Base-by-base conservation (phyloP, 2,113 vertebrate genomes). In the Pelobates fuscus region DNA sequence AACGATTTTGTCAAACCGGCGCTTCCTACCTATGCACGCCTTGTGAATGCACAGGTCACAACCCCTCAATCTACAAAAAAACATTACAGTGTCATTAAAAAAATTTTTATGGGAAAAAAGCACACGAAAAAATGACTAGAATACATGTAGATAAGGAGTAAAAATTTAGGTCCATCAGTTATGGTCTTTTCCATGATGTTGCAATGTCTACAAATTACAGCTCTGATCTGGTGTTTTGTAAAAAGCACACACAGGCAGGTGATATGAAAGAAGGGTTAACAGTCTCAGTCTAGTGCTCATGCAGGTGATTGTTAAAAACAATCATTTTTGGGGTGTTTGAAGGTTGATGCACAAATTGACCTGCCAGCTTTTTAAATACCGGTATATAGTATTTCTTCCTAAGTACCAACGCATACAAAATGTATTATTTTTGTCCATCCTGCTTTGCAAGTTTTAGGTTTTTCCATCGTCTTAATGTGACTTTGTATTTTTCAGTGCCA, bases 401-500 rank as follows among this genome's bases (percentile, higher is more conserved):
- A 68, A 0, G 5, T 68, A 44, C 12, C 21, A 14, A 52, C n/a
- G 18, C 84, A 63, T 81, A 72, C 81, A 71, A 32, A 26, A 37
- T 5, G 32, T 20, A 37, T 79, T 86, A 88, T 72, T 93, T 93
- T 14, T 86, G 85, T 4, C 78, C 80, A 14, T 91, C 91, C 15
- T 49, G 44, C 12, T 14, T 49, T 49, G 44, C 17, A 5, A 49
- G 44, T 18, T 49, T 49, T 49, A 98, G 59, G 46, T 58, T 79
- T 80, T 95, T 98, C 97, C 97, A 99, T 2, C 93, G 90, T n/a
- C 96, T 90, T 65, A 99, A 44, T 65, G 88, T 43, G 20, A 98
- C 91, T 85, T 86, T 93, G 82, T 91, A 82, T 79, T 93, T 98
- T 20, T 95, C 94, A 37, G 67, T 85, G 21, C 87, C 81, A 0